These are phyloP conservation scores for Furcifer pardalis DNA, from an alignment of 2,797 vertebrate genomes.

Conservation along the genomic window DNA sequence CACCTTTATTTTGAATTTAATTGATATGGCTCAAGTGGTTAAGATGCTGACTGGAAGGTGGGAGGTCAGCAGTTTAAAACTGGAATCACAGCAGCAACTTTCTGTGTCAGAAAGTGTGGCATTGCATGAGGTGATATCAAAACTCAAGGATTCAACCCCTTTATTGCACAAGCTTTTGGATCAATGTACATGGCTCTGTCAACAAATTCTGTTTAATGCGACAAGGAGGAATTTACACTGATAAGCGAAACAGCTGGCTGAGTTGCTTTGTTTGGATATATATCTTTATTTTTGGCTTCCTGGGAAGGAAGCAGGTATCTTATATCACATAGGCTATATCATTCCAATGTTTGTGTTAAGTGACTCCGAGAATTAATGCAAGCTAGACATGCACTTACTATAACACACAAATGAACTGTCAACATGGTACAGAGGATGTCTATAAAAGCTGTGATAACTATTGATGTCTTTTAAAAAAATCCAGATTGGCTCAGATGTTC, in stretches of 20 bases:
- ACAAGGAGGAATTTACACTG: conserved; percentile 17
- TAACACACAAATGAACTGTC: conserved; percentile 22
- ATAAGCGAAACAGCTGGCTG: conserved; percentile 32
- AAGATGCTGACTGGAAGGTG: too few species aligned
- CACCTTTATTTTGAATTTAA: not conserved
- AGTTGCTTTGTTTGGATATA: conserved; percentile 34
- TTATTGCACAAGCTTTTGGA: conserved; percentile 9
- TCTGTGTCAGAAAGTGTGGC: not conserved
- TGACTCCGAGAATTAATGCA: conserved; percentile 33
- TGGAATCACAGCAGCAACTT: not conserved
- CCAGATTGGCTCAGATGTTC: not conserved
- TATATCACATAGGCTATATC: not conserved
- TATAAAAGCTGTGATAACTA: conserved; percentile 23
- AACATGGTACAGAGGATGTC: not conserved
- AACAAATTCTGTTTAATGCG: conserved; percentile 26
- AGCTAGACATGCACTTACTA: conserved; percentile 21
- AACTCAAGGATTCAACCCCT: not conserved
- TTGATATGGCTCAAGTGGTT: too few species aligned
- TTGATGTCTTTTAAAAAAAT: not conserved
- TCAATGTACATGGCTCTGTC: conserved; percentile 11
- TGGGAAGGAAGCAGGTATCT: conserved; percentile 23
- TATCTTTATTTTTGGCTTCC: conserved; percentile 29
- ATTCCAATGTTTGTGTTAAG: conserved; percentile 34
- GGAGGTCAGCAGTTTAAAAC: too few species aligned
- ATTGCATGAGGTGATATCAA: conserved; percentile 4